phyloP scores from a whole-genome alignment of 2,113 vertebrate genomes.

The Gila orcuttii region DNA sequence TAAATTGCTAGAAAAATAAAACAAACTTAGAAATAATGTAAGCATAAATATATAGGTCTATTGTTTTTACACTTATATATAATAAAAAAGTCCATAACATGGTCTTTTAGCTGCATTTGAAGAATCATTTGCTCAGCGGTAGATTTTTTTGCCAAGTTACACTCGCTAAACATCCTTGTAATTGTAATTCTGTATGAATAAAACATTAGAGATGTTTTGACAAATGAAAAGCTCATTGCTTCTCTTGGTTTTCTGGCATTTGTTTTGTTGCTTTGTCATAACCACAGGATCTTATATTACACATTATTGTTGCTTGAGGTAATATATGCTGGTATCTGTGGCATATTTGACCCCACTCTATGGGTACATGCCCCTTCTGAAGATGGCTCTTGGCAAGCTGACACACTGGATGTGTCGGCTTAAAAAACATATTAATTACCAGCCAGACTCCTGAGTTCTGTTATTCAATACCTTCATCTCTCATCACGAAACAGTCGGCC shows the following conservation, averaged over 20 bases:
- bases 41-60: background rate
- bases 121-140: background rate
- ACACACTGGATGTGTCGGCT: slow-evolving; percentile 53
- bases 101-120: too few relatives aligned
- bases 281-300: slow-evolving; percentile 42
- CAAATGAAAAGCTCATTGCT: slow-evolving; percentile 16
- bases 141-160: background rate
- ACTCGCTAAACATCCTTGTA: slow-evolving; percentile 2
- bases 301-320: slow-evolving; percentile 30
- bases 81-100: background rate
- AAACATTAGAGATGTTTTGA: slow-evolving; percentile 18
- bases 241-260: slow-evolving; percentile 23
- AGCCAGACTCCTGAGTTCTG: slow-evolving; percentile 61
- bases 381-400: slow-evolving; percentile 50
- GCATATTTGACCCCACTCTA: slow-evolving; percentile 48
- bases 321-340: slow-evolving; percentile 25
- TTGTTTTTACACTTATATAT: background rate
- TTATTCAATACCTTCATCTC: slow-evolving; percentile 61
- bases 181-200: slow-evolving; percentile 20
- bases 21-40: background rate
- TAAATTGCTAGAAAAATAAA: background rate
- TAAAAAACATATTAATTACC: slow-evolving; percentile 65
- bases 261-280: slow-evolving; percentile 48
- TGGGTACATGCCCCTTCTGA: slow-evolving; percentile 39
- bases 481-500: slow-evolving; percentile 51